Evolutionary conservation across 2,888 invertebrate species (phyloP).

Genomic region (Chrysina gloriosa): DNA sequence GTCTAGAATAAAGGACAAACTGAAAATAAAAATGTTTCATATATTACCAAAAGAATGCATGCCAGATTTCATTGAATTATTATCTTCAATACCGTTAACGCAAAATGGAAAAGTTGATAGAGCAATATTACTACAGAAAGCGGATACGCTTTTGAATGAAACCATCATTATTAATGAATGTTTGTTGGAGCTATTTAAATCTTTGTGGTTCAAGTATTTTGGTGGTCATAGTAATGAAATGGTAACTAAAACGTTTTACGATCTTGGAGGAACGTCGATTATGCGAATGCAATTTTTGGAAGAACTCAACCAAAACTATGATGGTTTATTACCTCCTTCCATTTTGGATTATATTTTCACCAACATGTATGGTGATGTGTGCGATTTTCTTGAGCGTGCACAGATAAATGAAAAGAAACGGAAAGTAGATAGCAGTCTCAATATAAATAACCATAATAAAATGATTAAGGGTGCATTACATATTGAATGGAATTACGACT

Average conservation of each 20-base stretch:
- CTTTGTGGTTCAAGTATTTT: constrained; percentile 56
- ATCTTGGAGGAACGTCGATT: constrained; percentile 79
- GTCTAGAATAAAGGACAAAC: constrained; percentile 56
- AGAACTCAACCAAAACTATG: constrained; percentile 67
- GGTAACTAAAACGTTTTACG: constrained; percentile 66
- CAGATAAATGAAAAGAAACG: constrained; percentile 56
- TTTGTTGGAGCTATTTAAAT: constrained; percentile 54
- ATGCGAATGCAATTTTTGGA: constrained; percentile 73
- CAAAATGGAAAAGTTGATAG: constrained; percentile 78
- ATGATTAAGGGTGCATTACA: not conserved
- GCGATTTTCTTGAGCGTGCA: constrained; percentile 57
- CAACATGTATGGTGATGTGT: constrained; percentile 62
- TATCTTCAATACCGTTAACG: constrained; percentile 72
- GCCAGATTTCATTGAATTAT: constrained; percentile 74
- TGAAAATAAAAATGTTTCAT: constrained; percentile 56
- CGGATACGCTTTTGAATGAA: not conserved
- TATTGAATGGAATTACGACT: constrained; percentile 70
- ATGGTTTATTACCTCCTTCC: constrained; percentile 59
- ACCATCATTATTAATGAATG: constrained; percentile 49
- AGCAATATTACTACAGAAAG: constrained; percentile 64
- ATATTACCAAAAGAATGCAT: constrained; percentile 59
- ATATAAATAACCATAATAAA: not conserved
- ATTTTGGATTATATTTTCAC: constrained; percentile 70
- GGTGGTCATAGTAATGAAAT: constrained; percentile 46
- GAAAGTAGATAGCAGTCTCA: constrained; percentile 15